Percentiles rank a stretch among this genome's conserved stretches.
Evolutionary conservation across 2,888 invertebrate species (phyloP).

Genomic region (Schrankia costaestrigalis): DNA sequence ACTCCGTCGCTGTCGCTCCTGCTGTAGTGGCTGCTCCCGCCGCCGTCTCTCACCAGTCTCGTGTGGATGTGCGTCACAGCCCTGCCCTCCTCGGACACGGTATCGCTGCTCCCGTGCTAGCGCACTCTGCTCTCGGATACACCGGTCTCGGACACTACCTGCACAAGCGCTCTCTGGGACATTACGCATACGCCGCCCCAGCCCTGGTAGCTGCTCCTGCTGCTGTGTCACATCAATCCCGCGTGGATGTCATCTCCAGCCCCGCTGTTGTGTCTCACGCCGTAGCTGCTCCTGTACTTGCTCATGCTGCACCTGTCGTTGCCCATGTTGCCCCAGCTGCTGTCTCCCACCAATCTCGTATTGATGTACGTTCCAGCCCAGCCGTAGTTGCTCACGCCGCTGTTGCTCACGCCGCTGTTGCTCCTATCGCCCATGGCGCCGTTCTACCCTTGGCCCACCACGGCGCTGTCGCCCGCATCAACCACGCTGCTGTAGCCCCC

Average conservation of each 20-base stretch:
- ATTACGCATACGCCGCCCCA: constrained; percentile 34
- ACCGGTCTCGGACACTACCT: constrained; percentile 38
- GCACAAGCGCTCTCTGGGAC: constrained; percentile 53
- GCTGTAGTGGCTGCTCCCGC: constrained; percentile 33
- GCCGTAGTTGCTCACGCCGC: constrained; percentile 43
- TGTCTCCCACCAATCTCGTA: constrained; percentile 77
- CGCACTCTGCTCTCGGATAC: constrained; percentile 42
- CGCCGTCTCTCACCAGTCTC: constrained; percentile 44
- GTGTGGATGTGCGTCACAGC: constrained; percentile 47
- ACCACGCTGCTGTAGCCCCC: constrained; percentile 49
- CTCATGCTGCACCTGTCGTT: constrained; percentile 37
- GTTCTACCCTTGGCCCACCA: constrained; percentile 41
- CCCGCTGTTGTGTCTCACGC: constrained; percentile 44
- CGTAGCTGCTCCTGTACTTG: too few species aligned
- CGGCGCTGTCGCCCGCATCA: constrained; percentile 39
- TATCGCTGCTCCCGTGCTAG: constrained; percentile 40
- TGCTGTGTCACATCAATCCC: constrained; percentile 59
- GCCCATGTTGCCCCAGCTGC: constrained; percentile 54
- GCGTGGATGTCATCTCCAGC: constrained; percentile 56
- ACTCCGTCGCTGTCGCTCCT: constrained; percentile 34
- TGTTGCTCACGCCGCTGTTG: constrained; percentile 36
- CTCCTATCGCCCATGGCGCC: constrained; percentile 41
- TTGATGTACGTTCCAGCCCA: constrained; percentile 53
- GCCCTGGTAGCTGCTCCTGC: constrained; percentile 43
- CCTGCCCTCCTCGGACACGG: constrained; percentile 31